Evolutionary conservation across 2,797 vertebrate species (phyloP), one percentile per base, ranked within the genome.

Genomic region (Sparidentex hasta): DNA sequence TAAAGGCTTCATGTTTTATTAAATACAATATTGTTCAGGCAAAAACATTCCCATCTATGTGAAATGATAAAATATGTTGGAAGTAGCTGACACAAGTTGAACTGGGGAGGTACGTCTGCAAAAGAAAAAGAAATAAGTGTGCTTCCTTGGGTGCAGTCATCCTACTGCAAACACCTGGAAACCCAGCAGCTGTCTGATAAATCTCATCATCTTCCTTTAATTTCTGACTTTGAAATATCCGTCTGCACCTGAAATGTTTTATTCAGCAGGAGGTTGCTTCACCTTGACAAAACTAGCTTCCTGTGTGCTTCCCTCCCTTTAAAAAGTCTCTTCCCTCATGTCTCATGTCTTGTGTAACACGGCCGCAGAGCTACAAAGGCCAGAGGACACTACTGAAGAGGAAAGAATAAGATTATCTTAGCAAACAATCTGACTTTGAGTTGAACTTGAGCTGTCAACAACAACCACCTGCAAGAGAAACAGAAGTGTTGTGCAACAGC

Each of bases 161-260:
- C 98, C 98, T 2, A 99, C 98, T 0, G 98, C 97, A 1, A 99
- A 98, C 81, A 99, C 98, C 98, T 99, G 82, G 2, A 78, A 73
- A 79, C 54, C 89, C 27, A 75, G 33, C 9, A 41, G 23, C 9
- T 23, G 23, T 85, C 21, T 56, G 18, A 62, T 29, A 16, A 74
- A 46, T 13, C 18, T 3, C 12, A 67, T 62, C 5, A 59, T 65
- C 16, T 5, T 52, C 2, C 13, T 11, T 18, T 5, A 61, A 33
- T 41, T 7, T 44, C 63, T 25, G 20, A 5, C 18, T 46, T 48
- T 67, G 41, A 57, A 71, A 58, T 58, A 5, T 50, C 1, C 65
- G 0, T 27, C 27, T 48, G 33, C 33, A 33, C 33, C 6, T 33
- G 7, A 33, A 33, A 33, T 33, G 33, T 23, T 55, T 47, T 38